Evolutionary conservation across 1,140 invertebrate genomes (phyloP).

Genomic region (Stegodyphus mimosarum): DNA sequence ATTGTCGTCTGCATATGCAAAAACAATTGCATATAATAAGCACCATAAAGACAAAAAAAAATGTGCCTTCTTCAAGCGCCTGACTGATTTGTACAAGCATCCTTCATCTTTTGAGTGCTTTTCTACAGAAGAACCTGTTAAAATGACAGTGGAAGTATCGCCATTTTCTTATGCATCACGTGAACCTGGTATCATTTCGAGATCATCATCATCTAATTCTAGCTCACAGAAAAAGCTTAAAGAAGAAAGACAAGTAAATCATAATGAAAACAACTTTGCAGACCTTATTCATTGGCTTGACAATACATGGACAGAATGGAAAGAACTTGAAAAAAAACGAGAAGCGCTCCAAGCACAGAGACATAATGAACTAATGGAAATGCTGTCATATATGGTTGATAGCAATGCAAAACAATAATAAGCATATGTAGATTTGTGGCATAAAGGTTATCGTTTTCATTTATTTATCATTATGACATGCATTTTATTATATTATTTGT

Average conservation of each 20-base stretch:
- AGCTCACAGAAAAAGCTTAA: not conserved
- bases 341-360: conserved; percentile 6
- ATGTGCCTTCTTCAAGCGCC: conserved; percentile 51
- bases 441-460: no score
- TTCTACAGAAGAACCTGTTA: conserved; percentile 7
- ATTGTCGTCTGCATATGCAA: conserved; percentile 29
- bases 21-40: conserved; percentile 38
- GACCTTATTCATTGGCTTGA: conserved; percentile 34
- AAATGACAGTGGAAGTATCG: conserved; percentile 45
- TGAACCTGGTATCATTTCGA: not conserved
- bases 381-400: conserved; percentile 45
- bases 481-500: no score
- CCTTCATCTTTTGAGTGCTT: conserved; percentile 40
- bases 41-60: conserved; percentile 55
- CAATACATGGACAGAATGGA: conserved; percentile 34
- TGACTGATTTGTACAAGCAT: conserved; percentile 25
- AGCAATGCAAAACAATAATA: not conserved
- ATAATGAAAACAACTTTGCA: not conserved
- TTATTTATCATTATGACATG: no score
- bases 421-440: no score
- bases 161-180: conserved; percentile 33
- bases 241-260: not conserved
- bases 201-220: not conserved
- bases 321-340: conserved; percentile 27
- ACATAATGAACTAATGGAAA: conserved; percentile 55